Percentiles rank a stretch among this genome's conserved stretches.
phyloP scores from a whole-genome alignment of 2,113 vertebrate genomes.

The Sinocyclocheilus anophthalmus region DNA sequence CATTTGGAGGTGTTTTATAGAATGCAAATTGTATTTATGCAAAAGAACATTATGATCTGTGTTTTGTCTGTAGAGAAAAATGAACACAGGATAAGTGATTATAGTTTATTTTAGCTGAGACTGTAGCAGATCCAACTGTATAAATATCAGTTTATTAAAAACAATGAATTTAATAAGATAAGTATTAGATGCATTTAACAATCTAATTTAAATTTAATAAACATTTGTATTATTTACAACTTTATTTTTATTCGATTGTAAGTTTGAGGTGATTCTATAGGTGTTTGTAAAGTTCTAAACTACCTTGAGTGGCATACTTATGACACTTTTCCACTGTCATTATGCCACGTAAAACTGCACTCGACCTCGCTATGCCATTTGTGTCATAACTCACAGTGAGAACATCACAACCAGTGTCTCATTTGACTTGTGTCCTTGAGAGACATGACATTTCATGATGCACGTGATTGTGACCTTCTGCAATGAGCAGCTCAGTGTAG shows the following conservation, averaged over 20 bases:
- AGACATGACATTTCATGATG: slow-evolving; percentile 27
- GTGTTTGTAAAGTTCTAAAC: background rate
- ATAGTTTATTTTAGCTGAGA: background rate
- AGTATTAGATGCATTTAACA: background rate
- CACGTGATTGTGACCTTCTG: slow-evolving; percentile 25
- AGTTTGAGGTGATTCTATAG: background rate
- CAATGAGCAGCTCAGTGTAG: background rate
- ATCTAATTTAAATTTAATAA: background rate
- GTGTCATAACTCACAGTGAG: slow-evolving; percentile 48
- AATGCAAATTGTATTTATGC: background rate
- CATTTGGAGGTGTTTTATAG: background rate
- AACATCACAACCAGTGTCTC: slow-evolving; percentile 45
- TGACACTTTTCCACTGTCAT: slow-evolving; percentile 32
- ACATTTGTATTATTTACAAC: too few species aligned
- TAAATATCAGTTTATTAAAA: background rate
- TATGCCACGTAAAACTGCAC: background rate
- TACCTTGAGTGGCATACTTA: slow-evolving; percentile 11
- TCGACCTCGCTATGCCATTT: slow-evolving; percentile 30
- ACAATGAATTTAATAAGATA: background rate
- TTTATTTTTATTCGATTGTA: too few species aligned
- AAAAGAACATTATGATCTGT: background rate
- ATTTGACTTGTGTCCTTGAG: slow-evolving; percentile 28
- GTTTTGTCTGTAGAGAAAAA: background rate
- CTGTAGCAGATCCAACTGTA: background rate
- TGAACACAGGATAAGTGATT: background rate